phyloP scores from a whole-genome alignment of 2,888 invertebrate genomes.

The Trisateles emortualis region DNA sequence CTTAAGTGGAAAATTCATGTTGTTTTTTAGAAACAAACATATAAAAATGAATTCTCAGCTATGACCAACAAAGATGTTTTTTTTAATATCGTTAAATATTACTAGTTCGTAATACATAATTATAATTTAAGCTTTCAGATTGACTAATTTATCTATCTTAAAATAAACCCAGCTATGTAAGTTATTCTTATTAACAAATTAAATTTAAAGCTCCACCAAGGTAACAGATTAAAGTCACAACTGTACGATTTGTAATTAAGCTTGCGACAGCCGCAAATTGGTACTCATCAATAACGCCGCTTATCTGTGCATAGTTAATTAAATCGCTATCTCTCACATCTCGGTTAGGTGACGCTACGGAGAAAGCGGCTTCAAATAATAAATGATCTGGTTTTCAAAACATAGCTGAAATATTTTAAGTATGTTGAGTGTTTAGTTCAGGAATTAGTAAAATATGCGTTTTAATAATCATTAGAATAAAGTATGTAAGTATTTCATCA shows the following conservation, averaged over 20 bases:
- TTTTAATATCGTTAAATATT: no score
- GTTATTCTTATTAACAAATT: neutral
- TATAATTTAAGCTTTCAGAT: neutral
- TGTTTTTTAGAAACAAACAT: no score
- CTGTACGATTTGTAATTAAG: constrained; percentile 39
- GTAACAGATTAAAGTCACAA: constrained; percentile 32
- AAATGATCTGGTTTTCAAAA: neutral
- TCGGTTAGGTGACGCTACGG: constrained; percentile 18
- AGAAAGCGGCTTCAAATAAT: constrained; percentile 4
- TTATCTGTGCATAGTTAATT: constrained; percentile 55
- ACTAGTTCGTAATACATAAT: no score
- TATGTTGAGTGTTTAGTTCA: neutral
- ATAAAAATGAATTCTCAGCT: no score
- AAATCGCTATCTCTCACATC: constrained; percentile 48
- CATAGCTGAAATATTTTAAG: neutral
- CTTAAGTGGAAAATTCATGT: no score
- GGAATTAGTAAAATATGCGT: neutral
- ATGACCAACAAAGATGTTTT: no score
- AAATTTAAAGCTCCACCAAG: neutral
- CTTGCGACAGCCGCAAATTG: constrained; percentile 47
- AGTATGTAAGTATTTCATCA: no score
- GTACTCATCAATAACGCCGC: constrained; percentile 49
- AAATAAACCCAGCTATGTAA: neutral
- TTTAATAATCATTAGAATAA: no score
- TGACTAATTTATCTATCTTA: neutral